These are phyloP conservation scores for Bombus confusus DNA, from an alignment of 1,140 invertebrate species.

Conservation along the genomic window DNA sequence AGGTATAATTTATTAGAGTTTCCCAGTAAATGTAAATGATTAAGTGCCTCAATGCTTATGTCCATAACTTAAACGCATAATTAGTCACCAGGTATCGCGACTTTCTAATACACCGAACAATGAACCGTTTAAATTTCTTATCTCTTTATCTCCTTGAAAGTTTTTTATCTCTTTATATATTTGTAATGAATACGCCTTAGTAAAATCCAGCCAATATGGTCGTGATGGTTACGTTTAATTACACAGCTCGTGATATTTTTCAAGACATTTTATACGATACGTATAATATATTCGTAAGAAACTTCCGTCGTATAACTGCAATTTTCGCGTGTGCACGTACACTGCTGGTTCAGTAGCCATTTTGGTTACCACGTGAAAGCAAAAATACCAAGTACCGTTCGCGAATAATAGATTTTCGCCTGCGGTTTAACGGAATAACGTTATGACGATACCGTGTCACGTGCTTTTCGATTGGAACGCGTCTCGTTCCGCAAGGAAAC, in stretches of 20 bases:
- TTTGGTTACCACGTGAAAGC: conserved; percentile 55
- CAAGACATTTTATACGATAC: too few relatives aligned
- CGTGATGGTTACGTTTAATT: too few relatives aligned
- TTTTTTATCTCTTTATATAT: not conserved
- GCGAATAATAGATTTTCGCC: conserved; percentile 46
- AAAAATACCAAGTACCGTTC: conserved; percentile 53
- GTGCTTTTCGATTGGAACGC: not conserved
- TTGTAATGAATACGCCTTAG: not conserved
- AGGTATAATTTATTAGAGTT: not conserved
- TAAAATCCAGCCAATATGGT: too few relatives aligned
- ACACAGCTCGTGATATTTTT: not conserved
- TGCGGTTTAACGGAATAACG: not conserved
- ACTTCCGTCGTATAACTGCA: not conserved
- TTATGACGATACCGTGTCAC: not conserved
- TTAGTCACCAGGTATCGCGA: not conserved
- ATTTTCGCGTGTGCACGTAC: conserved; percentile 31
- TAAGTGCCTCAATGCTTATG: not conserved
- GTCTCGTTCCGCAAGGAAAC: not conserved
- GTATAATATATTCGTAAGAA: too few relatives aligned
- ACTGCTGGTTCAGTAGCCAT: conserved; percentile 24
- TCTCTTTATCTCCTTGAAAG: too few relatives aligned
- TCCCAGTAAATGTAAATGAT: not conserved
- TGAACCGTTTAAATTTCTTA: not conserved
- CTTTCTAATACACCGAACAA: not conserved
- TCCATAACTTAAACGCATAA: not conserved